These are phyloP conservation scores for Oophaga sylvatica DNA, from an alignment of 2,797 vertebrate genomes.

Conservation along the genomic window DNA sequence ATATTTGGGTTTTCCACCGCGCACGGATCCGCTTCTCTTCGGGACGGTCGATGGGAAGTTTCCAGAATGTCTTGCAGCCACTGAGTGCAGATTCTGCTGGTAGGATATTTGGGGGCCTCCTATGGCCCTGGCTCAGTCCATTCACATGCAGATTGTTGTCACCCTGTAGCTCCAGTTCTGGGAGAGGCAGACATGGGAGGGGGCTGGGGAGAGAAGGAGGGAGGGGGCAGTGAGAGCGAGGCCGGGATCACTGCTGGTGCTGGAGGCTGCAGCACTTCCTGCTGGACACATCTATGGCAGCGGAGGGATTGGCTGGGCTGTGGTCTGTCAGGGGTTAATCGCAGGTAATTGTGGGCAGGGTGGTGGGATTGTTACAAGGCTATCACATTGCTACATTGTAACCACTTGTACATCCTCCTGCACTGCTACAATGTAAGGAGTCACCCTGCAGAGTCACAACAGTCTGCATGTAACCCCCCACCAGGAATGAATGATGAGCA, in stretches of 20 bases:
- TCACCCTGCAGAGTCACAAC: no score
- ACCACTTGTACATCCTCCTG: background rate
- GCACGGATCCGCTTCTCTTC: no score
- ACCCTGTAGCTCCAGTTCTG: conserved; percentile 33
- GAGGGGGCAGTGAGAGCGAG: conserved; percentile 31
- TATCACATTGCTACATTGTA: background rate
- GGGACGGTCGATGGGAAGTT: background rate
- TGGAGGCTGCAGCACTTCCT: conserved; percentile 43
- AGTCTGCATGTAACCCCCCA: background rate
- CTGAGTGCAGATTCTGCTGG: background rate
- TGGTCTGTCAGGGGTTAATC: conserved; percentile 5
- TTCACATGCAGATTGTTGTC: conserved; percentile 19
- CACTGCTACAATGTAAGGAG: background rate
- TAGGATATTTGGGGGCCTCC: background rate
- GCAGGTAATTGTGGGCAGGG: conserved; percentile 33
- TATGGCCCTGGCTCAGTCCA: background rate
- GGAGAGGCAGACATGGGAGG: conserved; percentile 29
- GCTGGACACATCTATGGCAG: conserved; percentile 24
- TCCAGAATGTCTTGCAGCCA: background rate
- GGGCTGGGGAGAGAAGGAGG: background rate
- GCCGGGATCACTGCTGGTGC: background rate
- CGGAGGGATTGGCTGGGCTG: background rate
- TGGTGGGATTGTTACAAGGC: background rate
- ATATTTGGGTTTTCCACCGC: no score
- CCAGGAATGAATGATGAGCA: no score